Percentiles rank a stretch among this genome's conserved stretches.
These are phyloP conservation scores for Protobothrops flavoviridis DNA, from an alignment of 2,113 vertebrate genomes.

Conservation along the genomic window DNA sequence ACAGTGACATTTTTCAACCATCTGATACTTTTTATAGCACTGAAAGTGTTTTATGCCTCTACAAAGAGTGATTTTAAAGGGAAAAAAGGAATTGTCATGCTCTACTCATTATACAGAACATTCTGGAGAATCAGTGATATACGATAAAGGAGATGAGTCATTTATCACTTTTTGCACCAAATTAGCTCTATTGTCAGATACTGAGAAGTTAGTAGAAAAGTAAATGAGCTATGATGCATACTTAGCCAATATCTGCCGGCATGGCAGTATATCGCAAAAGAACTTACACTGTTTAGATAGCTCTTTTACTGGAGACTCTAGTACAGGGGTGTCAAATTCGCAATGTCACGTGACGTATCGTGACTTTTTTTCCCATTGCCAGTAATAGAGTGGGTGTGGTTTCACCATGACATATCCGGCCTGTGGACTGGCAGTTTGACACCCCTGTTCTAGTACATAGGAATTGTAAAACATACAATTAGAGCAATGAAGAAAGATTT, in stretches of 20 bases:
- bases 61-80: not conserved
- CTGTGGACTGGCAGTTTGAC: too few relatives aligned
- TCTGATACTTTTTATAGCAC: not conserved
- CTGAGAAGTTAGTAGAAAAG: conserved; percentile 17
- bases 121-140: conserved; percentile 15
- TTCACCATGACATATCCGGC: too few relatives aligned
- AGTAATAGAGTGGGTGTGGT: too few relatives aligned
- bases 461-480: not conserved
- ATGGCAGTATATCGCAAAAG: not conserved
- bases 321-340: too few relatives aligned
- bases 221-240: conserved; percentile 27
- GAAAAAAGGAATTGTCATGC: not conserved
- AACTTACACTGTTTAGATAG: conserved; percentile 2
- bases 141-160: conserved; percentile 15
- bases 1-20: not conserved
- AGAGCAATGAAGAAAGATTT: not conserved
- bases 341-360: too few relatives aligned
- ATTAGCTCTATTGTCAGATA: conserved; percentile 23
- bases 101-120: conserved; percentile 3
- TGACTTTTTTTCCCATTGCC: too few relatives aligned
- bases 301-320: not conserved
- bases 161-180: conserved; percentile 16
- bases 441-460: not conserved
- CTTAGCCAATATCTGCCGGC: conserved; percentile 17
- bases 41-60: not conserved